A percentile compares a stretch with the other conserved stretches of the same genome.
Evolutionary conservation across 2,888 invertebrate species (phyloP).

Genomic region (Parnassius apollo): DNA sequence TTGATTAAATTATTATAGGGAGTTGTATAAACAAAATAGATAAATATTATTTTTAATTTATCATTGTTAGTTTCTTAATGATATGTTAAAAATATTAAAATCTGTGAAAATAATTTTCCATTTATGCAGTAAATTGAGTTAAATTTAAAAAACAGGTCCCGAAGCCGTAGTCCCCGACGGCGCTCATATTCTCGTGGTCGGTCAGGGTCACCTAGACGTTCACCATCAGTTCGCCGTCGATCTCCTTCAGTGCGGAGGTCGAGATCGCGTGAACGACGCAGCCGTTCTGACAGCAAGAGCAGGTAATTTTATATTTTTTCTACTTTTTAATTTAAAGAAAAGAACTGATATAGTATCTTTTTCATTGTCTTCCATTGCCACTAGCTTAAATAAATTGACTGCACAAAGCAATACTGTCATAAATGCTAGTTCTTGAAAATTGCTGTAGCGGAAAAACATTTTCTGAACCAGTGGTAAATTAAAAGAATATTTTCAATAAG

Average conservation of each 20-base stretch:
- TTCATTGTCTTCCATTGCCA: no score
- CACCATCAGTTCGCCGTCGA: conserved; percentile 67
- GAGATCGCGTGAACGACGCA: conserved; percentile 68
- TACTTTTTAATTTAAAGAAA: no score
- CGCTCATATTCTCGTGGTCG: conserved; percentile 72
- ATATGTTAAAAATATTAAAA: conserved; percentile 1
- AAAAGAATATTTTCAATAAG: no score
- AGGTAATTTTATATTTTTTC: conserved; percentile 46
- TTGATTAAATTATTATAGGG: background rate
- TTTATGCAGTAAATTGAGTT: background rate
- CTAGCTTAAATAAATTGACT: no score
- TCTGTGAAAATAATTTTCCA: background rate
- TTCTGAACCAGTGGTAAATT: no score
- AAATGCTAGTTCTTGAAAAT: no score
- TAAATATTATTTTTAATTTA: background rate
- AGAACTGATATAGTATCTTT: no score
- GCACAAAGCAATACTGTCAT: no score
- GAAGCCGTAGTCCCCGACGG: conserved; percentile 73
- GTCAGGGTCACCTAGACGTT: conserved; percentile 68
- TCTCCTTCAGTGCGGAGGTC: conserved; percentile 69
- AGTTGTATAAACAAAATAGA: background rate
- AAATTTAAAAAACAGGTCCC: conserved; percentile 50
- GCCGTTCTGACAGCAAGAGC: conserved; percentile 72
- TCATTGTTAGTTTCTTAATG: conserved; percentile 4
- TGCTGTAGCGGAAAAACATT: no score